These are phyloP conservation scores for Automeris io DNA, from an alignment of 2,888 invertebrate species.

Conservation along the genomic window DNA sequence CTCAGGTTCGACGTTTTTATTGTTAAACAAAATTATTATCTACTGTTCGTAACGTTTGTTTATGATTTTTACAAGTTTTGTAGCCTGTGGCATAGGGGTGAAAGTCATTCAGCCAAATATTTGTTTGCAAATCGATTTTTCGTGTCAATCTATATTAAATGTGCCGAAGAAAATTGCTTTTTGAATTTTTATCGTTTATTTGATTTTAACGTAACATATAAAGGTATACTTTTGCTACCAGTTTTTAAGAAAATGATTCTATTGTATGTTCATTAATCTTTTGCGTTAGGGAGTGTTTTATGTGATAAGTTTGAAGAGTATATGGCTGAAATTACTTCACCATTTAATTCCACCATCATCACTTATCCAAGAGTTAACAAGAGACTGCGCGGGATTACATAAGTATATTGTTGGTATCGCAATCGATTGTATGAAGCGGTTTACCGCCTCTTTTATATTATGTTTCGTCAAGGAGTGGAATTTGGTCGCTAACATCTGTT, in stretches of 20 bases:
- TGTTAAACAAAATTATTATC: slow-evolving; percentile 20
- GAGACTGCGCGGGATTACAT: no score
- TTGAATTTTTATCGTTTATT: slow-evolving; percentile 62
- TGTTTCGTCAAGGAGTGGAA: no score
- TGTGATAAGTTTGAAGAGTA: not conserved
- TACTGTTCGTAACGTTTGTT: slow-evolving; percentile 15
- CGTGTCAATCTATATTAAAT: slow-evolving; percentile 27
- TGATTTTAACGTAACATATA: slow-evolving; percentile 37
- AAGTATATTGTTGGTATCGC: no score
- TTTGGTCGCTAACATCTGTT: no score
- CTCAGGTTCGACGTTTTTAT: slow-evolving; percentile 47
- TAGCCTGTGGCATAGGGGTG: slow-evolving; percentile 16
- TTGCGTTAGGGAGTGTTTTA: not conserved
- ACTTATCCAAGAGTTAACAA: not conserved
- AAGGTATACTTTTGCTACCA: slow-evolving; percentile 28
- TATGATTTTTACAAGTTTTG: slow-evolving; percentile 14
- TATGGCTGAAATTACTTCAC: not conserved
- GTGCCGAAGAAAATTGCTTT: slow-evolving; percentile 53
- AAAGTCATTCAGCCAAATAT: slow-evolving; percentile 12
- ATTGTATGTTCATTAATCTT: not conserved
- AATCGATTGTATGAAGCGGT: no score
- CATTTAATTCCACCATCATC: no score
- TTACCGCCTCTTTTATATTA: no score
- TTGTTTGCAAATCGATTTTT: slow-evolving; percentile 8
- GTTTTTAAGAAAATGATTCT: slow-evolving; percentile 17